Percentiles rank a stretch among this genome's conserved stretches.
phyloP scores from a whole-genome alignment of 2,888 invertebrate species.

The Phortica magna region DNA sequence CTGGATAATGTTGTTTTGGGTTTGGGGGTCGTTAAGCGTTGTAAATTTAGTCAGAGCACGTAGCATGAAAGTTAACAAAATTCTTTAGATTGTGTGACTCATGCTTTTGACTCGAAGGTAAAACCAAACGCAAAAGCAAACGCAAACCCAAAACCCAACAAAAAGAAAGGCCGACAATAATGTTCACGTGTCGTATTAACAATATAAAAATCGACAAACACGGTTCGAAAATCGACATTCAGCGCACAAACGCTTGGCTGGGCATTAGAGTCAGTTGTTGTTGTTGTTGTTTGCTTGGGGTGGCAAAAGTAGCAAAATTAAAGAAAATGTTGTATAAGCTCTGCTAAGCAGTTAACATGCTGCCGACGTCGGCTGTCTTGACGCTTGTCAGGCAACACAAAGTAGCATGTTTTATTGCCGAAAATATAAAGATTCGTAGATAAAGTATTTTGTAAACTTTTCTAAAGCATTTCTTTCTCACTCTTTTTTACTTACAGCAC shows the following conservation, averaged over 20 bases:
- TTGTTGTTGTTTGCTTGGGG: constrained; percentile 15
- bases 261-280: not conserved
- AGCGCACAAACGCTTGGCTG: constrained; percentile 11
- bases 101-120: not conserved
- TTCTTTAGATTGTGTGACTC: constrained; percentile 25
- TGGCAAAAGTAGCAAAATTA: constrained; percentile 39
- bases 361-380: no score
- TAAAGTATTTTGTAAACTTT: not conserved
- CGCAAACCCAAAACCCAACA: not conserved
- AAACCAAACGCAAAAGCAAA: not conserved
- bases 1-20: not conserved
- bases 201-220: constrained; percentile 69
- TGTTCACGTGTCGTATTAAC: constrained; percentile 67
- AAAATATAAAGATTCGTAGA: no score
- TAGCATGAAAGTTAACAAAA: constrained; percentile 73
- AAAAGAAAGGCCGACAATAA: constrained; percentile 42
- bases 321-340: not conserved
- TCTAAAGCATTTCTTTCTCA: constrained; percentile 25
- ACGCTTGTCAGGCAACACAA: no score
- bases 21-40: constrained; percentile 53
- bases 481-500: constrained; percentile 28
- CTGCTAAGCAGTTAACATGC: no score
- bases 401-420: no score
- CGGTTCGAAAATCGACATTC: constrained; percentile 33
- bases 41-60: constrained; percentile 77